Evolutionary conservation across 2,888 invertebrate genomes (phyloP), one percentile per base, ranked within the genome.

Genomic region (Dichetophora obliterata): DNA sequence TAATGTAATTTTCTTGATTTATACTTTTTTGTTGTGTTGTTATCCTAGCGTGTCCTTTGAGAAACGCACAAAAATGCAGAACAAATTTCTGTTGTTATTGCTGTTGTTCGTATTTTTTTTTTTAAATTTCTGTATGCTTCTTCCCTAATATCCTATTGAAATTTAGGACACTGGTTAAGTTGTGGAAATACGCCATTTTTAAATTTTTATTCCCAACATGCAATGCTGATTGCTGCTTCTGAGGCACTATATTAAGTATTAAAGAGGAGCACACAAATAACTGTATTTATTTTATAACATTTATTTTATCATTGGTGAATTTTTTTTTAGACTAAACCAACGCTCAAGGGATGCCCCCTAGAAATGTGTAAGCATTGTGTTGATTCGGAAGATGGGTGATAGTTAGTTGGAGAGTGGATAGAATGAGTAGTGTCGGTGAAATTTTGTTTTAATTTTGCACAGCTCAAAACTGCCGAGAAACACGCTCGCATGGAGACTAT

Each of bases 1-100:
- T 79, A 78, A 80, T 78, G 78, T 77, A 79, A 80, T 77, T 79
- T 79, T 76, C 19, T 80, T 75, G 75, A 81, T 80, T 81, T 80
- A 79, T 81, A 77, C 72, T 65, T 27, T 19, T 22, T 65, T 34
- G n/a, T 65, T 65, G 31, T 65, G 31, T 19, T 43, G 8, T 66
- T 19, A 2, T 66, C 37, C 19, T 22, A 19, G 31, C 66, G 22
- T 66, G 66, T 66, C 50, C 50, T 68, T 68, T 50, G 48, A 68
- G 68, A 68, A 68, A 68, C 68, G 68, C 68, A 68, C 68, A 68
- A 68, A 68, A 68, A 68, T 50, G 68, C 68, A 68, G 68, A 37
- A 43, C 19, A 68, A 68, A 48, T 16, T 50, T 68, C 43, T 37
- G 6, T 66, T 37, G 6, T 14, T 66, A 6, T 66, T 66, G n/a